Base-by-base conservation (phyloP, 2,888 invertebrate species). In the Sicus ferrugineus region DNA sequence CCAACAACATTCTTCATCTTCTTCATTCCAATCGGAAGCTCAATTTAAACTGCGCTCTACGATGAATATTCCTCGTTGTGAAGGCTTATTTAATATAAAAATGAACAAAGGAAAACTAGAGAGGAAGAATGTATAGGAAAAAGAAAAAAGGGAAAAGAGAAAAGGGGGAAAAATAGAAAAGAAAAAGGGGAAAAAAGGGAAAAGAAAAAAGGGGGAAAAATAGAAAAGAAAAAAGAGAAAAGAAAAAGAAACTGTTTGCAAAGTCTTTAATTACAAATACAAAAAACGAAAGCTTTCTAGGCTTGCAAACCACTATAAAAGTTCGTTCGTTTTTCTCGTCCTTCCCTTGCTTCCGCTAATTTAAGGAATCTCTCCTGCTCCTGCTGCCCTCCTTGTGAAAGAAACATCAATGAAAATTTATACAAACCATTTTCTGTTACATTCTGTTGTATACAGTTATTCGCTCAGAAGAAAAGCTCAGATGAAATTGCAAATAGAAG, bases 1-100 rank as follows among this genome's bases (percentile, higher is more conserved):
- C 67, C 58, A 77, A 77, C 73, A 79, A 75, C 31, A 50, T n/a
- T n/a, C n/a, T n/a, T 28, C 3, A 11, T 56, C 14, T n/a, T n/a
- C n/a, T n/a, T n/a, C n/a, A n/a, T n/a, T n/a, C n/a, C n/a, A n/a
- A n/a, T n/a, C n/a, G n/a, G n/a, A n/a, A n/a, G n/a, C n/a, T n/a
- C n/a, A n/a, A n/a, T n/a, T n/a, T n/a, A n/a, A n/a, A n/a, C n/a
- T n/a, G n/a, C n/a, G n/a, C n/a, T n/a, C n/a, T n/a, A n/a, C 16
- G 31, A n/a, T n/a, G n/a, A n/a, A n/a, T n/a, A n/a, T n/a, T n/a
- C n/a, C n/a, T n/a, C n/a, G n/a, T n/a, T n/a, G n/a, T n/a, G n/a
- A n/a, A n/a, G n/a, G n/a, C n/a, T n/a, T n/a, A n/a, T n/a, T n/a
- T n/a, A n/a, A n/a, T n/a, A n/a, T n/a, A n/a, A n/a, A n/a, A n/a